Evolutionary conservation across 2,113 vertebrate genomes (phyloP).

Genomic region (Craseonycteris thonglongyai): DNA sequence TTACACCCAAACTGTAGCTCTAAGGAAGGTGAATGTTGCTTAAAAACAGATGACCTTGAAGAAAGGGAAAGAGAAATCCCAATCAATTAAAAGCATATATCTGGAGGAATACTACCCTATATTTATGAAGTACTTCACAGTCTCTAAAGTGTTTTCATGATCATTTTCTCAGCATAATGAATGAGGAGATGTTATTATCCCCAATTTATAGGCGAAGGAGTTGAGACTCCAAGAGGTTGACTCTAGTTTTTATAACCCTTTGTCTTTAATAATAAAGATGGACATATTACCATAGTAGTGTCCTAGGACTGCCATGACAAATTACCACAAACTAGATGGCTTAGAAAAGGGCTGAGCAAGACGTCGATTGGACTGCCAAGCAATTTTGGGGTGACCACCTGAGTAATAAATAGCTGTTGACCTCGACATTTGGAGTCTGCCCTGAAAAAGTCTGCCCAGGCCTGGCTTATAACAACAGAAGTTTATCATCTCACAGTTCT

Average conservation of each 20-base stretch:
- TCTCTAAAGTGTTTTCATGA: neutral
- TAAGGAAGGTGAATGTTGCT: neutral
- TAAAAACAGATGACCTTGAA: neutral
- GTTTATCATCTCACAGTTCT: neutral
- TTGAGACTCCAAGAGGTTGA: neutral
- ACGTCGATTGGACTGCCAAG: too few relatives aligned
- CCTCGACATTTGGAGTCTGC: too few relatives aligned
- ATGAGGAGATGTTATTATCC: neutral
- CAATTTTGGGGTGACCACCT: too few relatives aligned
- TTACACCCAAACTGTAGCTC: neutral
- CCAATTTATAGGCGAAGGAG: neutral
- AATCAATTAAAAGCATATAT: neutral
- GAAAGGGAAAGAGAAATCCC: neutral
- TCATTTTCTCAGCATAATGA: neutral
- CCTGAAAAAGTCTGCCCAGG: too few relatives aligned
- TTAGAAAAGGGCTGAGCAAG: too few relatives aligned
- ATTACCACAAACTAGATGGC: too few relatives aligned
- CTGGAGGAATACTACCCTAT: neutral
- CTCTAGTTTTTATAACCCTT: neutral
- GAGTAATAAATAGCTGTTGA: too few relatives aligned
- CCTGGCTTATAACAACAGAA: neutral
- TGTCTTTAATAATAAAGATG: neutral
- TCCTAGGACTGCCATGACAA: neutral
- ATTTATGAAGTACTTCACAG: neutral
- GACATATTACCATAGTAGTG: neutral